Base-by-base conservation (phyloP, 2,797 vertebrate genomes). In the Clarias pachynema region DNA sequence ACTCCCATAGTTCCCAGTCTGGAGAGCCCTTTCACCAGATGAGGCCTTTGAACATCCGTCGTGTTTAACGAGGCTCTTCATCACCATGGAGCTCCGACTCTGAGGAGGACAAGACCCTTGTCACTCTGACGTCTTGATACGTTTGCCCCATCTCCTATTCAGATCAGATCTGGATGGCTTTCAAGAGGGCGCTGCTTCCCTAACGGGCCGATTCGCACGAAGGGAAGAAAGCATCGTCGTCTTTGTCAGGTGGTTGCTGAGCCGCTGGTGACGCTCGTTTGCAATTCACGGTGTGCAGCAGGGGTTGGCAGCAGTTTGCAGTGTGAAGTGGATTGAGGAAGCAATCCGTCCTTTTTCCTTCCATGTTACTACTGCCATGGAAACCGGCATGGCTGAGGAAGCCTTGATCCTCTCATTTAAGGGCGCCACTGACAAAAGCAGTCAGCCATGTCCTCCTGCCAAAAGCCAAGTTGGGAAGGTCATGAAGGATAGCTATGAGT, bases 311-410 rank as follows among this genome's bases (percentile, higher is more conserved):
- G 26, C 18, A 78, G 63, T 15, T 60, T 84, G 81, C 80, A 73
- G 65, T 63, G 83, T 66, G 59, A 74, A 86, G 73, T 77, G 63
- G 34, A 70, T 37, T 60, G 57, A 79, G 44, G 75, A 79, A 80
- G 68, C 57, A 79, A 24, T 65, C 82, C 89, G 84, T 79, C 68
- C 57, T 70, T 79, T 83, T 59, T 24, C 20, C 10, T 68, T 82
- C 79, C 79, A 60, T 72, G 74, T 80, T 66, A 85, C 79, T 81
- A 87, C 70, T 86, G 83, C 89, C 88, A 88, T 90, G 88, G 89
- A 87, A 90, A 90, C 87, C 59, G 83, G 69, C 81, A 87, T 37
- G 84, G 85, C 84, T 84, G 59, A 89, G 84, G 79, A 81, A 88
- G 70, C 53, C 82, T 81, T 88, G 87, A 86, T 87, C 75, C 49